phyloP scores from a whole-genome alignment of 1,140 invertebrate species.

The Dysdera silvatica region DNA sequence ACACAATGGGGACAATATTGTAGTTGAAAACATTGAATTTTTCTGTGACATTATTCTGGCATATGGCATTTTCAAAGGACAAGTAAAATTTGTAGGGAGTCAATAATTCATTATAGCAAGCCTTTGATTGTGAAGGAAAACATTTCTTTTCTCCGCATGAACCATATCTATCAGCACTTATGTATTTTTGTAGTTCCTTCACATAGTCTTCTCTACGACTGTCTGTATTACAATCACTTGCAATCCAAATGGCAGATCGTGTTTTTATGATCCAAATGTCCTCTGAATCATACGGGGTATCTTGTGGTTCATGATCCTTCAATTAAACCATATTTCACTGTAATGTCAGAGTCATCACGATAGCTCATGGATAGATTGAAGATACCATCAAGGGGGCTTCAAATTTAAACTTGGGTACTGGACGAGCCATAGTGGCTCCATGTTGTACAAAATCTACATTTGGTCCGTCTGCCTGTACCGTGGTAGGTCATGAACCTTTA shows the following conservation, averaged over 20 bases:
- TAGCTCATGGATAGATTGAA: conserved; percentile 51
- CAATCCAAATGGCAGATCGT: conserved; percentile 52
- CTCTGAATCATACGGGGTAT: not conserved
- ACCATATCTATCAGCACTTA: conserved; percentile 61
- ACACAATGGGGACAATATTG: conserved; percentile 58
- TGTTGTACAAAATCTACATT: conserved; percentile 30
- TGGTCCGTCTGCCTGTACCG: conserved; percentile 14
- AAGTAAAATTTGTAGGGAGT: conserved; percentile 42
- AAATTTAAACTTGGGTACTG: not conserved
- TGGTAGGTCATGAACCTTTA: conserved; percentile 26
- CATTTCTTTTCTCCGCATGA: conserved; percentile 46
- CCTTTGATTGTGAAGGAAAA: conserved; percentile 22
- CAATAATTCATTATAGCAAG: conserved; percentile 32
- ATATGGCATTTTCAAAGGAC: conserved; percentile 42
- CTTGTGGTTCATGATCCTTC: not conserved
- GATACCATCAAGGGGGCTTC: conserved; percentile 21
- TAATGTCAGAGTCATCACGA: conserved; percentile 40
- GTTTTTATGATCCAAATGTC: conserved; percentile 18
- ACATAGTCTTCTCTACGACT: conserved; percentile 52
- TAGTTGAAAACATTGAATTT: conserved; percentile 39
- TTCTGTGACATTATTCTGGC: conserved; percentile 35
- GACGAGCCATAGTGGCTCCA: conserved; percentile 29
- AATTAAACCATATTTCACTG: conserved; percentile 37
- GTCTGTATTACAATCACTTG: conserved; percentile 53
- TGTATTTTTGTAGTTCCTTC: conserved; percentile 48